A percentile compares a stretch with the other conserved stretches of the same genome.
These are phyloP conservation scores for Bungarus multicinctus DNA, from an alignment of 2,113 vertebrate species.

Conservation along the genomic window DNA sequence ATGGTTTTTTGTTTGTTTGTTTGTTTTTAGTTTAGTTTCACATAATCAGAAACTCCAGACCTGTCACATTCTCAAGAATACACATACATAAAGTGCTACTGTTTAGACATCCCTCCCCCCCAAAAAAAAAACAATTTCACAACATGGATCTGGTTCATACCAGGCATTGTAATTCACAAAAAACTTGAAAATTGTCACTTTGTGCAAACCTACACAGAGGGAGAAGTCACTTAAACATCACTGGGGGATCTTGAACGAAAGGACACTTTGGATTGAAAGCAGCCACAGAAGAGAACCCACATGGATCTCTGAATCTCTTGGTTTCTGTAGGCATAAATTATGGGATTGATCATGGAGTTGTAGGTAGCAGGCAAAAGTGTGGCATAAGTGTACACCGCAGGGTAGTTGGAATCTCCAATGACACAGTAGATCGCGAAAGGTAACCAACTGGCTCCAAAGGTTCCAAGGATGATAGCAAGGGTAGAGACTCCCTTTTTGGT, in stretches of 20 bases:
- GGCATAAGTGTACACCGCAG: conserved; percentile 90
- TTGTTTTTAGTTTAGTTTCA: conserved; percentile 62
- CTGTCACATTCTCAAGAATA: conserved; percentile 67
- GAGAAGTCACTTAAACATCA: conserved; percentile 79
- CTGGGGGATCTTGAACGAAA: conserved; percentile 94
- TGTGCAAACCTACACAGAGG: conserved; percentile 38
- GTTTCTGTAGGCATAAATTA: conserved; percentile 98
- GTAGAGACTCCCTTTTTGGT: conserved; percentile 95
- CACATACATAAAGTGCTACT: conserved; percentile 88
- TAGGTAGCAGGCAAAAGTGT: conserved; percentile 95
- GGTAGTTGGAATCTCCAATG: conserved; percentile 86
- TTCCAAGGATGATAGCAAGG: conserved; percentile 92
- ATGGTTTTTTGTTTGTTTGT: conserved; percentile 45
- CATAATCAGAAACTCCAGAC: conserved; percentile 59
- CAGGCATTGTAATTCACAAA: conserved; percentile 70
- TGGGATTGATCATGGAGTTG: conserved; percentile 99
- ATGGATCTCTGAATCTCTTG: conserved; percentile 94
- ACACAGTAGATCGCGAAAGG: conserved; percentile 97
- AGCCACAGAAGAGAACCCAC: conserved; percentile 91
- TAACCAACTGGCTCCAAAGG: conserved; percentile 96
- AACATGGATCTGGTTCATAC: conserved; percentile 59
- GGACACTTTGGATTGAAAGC: conserved; percentile 85
- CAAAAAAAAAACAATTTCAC: conserved; percentile 54
- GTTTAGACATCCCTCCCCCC: conserved; percentile 66
- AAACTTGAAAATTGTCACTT: conserved; percentile 65